Conservation (phyloP, 2,888 invertebrate genomes). For the Meganola albula region DNA sequence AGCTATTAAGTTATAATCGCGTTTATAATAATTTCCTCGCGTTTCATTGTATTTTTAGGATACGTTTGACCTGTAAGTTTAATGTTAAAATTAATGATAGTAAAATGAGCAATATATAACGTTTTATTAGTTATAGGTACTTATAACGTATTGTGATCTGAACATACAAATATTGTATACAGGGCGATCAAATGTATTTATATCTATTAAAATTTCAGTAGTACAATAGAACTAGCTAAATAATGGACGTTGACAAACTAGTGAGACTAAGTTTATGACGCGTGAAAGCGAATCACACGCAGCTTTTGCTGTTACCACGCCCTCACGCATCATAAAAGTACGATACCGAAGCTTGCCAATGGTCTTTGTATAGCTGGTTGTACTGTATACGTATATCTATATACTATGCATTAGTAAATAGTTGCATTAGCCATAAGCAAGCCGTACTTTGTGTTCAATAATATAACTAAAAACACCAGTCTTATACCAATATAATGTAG, state of each 20-base stretch:
- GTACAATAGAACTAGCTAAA: no score
- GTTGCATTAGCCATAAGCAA: slow-evolving; percentile 50
- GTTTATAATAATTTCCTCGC: slow-evolving; percentile 13
- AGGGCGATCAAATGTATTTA: slow-evolving; percentile 53
- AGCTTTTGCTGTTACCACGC: no score
- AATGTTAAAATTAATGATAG: slow-evolving; percentile 26
- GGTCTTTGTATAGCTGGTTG: no score
- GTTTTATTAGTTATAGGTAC: slow-evolving; percentile 32
- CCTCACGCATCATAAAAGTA: no score
- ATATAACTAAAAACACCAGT: no score
- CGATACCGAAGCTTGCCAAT: no score
- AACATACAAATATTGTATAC: slow-evolving; percentile 45
- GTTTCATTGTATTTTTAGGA: slow-evolving; percentile 30
- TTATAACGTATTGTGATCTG: slow-evolving; percentile 47
- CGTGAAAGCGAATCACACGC: no score
- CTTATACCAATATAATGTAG: no score
- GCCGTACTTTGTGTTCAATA: slow-evolving; percentile 60
- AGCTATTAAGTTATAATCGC: slow-evolving; percentile 45
- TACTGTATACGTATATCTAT: slow-evolving; percentile 37
- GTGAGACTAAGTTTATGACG: no score
- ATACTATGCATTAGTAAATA: slow-evolving; percentile 31
- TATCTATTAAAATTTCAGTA: slow-evolving; percentile 36
- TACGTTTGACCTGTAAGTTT: slow-evolving; percentile 26
- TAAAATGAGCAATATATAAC: slow-evolving; percentile 50
- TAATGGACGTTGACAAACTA: no score